Percentiles rank a stretch among this genome's conserved stretches.
phyloP scores from a whole-genome alignment of 2,797 vertebrate species.

The Sus cebifrons region DNA sequence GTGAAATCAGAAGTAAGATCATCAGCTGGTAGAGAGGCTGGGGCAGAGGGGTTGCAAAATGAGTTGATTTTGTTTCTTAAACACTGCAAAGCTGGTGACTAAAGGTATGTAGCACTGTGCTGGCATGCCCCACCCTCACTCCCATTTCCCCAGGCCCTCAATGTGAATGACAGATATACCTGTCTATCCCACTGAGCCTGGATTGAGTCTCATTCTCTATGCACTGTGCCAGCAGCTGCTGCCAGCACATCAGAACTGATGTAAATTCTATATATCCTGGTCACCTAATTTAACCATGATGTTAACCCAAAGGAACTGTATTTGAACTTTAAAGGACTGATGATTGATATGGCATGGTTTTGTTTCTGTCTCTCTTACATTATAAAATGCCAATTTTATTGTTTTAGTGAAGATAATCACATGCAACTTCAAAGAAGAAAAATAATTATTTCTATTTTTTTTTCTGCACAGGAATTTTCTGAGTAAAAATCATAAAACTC shows the following conservation, averaged over 20 bases:
- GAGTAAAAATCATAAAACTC: neutral
- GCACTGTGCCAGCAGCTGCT: neutral
- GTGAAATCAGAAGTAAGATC: neutral
- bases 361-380: neutral
- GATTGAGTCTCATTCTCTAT: neutral
- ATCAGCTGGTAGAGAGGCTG: neutral
- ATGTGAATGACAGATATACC: neutral
- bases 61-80: neutral
- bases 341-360: neutral
- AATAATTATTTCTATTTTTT: neutral
- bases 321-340: neutral
- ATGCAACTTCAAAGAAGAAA: neutral
- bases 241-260: neutral
- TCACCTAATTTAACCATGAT: neutral
- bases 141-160: too few relatives aligned
- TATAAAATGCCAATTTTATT: neutral
- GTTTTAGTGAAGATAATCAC: neutral
- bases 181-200: neutral
- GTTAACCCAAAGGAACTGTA: conserved; percentile 50
- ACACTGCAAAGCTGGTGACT: neutral
- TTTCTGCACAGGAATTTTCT: neutral
- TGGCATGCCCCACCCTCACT: accelerated
- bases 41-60: neutral
- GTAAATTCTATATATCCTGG: neutral
- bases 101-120: accelerated